Evolutionary conservation across 2,113 vertebrate species (phyloP).

Genomic region (Pelecanoides urinatrix): DNA sequence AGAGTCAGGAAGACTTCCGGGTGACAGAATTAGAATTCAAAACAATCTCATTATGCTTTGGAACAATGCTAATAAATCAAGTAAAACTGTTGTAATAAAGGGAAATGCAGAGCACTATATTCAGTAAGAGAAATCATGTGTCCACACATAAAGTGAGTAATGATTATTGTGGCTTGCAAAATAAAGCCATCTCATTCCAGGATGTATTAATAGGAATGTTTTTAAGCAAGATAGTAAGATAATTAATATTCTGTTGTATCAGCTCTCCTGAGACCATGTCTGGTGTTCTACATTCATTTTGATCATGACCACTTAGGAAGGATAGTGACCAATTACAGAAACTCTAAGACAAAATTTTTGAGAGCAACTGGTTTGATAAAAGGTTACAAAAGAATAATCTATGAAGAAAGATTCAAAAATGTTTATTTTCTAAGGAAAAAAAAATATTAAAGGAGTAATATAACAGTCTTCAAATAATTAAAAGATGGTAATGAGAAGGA

Average conservation of each 20-base stretch:
- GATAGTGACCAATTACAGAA: not conserved
- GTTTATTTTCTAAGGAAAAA: not conserved
- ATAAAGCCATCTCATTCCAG: not conserved
- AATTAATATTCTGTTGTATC: not conserved
- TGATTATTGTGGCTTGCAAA: not conserved
- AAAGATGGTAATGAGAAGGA: not conserved
- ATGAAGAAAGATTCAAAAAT: not conserved
- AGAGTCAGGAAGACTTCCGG: not conserved
- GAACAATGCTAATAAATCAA: not conserved
- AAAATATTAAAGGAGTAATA: not conserved
- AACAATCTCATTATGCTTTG: not conserved
- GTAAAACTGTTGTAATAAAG: not conserved
- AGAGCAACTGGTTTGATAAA: not conserved
- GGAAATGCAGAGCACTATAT: not conserved
- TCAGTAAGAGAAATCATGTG: not conserved
- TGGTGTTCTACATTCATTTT: not conserved
- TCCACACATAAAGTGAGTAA: not conserved
- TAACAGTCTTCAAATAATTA: not conserved
- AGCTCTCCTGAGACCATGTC: not conserved
- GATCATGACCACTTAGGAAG: not conserved
- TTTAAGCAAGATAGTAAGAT: not conserved
- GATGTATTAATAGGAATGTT: not conserved
- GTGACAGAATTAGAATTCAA: not conserved
- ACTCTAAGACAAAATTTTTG: not conserved
- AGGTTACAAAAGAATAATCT: not conserved